Conservation (phyloP, 2,113 vertebrate species). For the Ceyx margarethae region DNA sequence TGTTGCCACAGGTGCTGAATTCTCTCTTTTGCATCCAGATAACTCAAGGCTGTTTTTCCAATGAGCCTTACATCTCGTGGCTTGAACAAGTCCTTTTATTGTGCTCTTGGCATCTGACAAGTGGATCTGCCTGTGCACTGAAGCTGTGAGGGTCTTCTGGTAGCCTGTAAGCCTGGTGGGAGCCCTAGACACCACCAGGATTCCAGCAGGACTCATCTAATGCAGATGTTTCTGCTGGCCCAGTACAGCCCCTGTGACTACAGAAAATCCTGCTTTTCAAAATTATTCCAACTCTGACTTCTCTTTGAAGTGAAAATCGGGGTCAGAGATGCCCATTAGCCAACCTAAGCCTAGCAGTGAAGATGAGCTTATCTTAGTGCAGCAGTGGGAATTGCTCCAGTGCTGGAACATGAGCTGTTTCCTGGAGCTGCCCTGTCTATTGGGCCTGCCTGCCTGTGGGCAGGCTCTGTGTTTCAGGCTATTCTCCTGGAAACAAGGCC, state of each 20-base stretch:
- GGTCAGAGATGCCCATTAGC: background rate
- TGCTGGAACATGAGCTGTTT: background rate
- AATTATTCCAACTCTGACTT: background rate
- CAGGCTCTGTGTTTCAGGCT: background rate
- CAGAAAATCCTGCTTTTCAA: background rate
- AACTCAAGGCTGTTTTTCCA: constrained; percentile 33
- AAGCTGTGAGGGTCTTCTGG: background rate
- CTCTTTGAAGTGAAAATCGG: background rate
- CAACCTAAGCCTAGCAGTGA: background rate
- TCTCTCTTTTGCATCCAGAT: constrained; percentile 12
- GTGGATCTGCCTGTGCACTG: background rate
- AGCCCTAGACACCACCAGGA: background rate
- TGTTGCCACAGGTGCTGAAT: constrained; percentile 38
- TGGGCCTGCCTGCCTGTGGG: background rate
- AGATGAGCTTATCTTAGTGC: background rate
- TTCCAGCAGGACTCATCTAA: background rate
- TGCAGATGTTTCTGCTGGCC: background rate
- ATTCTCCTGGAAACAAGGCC: background rate
- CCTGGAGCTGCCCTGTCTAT: background rate
- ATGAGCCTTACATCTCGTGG: background rate
- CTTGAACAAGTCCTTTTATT: background rate
- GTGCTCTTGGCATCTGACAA: background rate
- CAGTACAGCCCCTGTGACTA: background rate
- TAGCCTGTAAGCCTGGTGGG: background rate
- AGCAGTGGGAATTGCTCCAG: background rate